A percentile compares a stretch with the other conserved stretches of the same genome.
Conservation (phyloP, 1,140 invertebrate species). For the Gonioctena quinquepunctata region DNA sequence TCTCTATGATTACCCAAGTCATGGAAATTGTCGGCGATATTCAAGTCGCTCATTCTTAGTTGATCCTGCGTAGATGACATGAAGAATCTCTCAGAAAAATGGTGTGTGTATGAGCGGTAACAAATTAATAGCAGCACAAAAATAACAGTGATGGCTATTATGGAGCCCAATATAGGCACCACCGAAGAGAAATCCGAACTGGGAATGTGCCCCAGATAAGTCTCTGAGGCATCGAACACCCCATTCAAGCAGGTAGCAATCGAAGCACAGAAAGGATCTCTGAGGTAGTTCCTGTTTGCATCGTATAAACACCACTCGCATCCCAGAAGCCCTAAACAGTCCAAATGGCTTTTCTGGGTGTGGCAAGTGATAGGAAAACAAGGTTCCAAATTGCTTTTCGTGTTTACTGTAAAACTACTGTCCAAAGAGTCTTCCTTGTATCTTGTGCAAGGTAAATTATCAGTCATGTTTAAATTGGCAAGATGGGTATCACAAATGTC, state of each 20-base stretch:
- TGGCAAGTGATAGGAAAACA: conserved; percentile 83
- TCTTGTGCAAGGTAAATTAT: conserved; percentile 32
- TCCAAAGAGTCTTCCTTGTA: conserved; percentile 36
- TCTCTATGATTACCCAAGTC: conserved; percentile 64
- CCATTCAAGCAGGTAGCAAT: conserved; percentile 84
- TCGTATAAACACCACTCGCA: conserved; percentile 91
- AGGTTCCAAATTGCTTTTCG: conserved; percentile 60
- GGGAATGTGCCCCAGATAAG: conserved; percentile 64
- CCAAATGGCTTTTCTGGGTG: conserved; percentile 68
- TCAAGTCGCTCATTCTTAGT: conserved; percentile 52
- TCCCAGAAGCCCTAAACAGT: conserved; percentile 82
- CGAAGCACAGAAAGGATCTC: conserved; percentile 76
- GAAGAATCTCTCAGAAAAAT: conserved; percentile 58
- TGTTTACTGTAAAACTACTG: conserved; percentile 55
- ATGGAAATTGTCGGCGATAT: conserved; percentile 58
- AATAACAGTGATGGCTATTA: conserved; percentile 64
- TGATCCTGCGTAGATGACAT: conserved; percentile 59
- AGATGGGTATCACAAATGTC: conserved; percentile 45
- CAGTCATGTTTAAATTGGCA: conserved; percentile 26
- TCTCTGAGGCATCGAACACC: conserved; percentile 77
- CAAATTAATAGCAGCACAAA: conserved; percentile 68
- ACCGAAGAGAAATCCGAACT: conserved; percentile 62
- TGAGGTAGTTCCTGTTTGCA: conserved; percentile 71
- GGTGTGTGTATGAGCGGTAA: conserved; percentile 65
- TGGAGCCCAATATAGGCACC: conserved; percentile 65